Evolutionary conservation across 2,797 vertebrate species (phyloP), one percentile per base, ranked within the genome.

Genomic region (Ibycter americanus): DNA sequence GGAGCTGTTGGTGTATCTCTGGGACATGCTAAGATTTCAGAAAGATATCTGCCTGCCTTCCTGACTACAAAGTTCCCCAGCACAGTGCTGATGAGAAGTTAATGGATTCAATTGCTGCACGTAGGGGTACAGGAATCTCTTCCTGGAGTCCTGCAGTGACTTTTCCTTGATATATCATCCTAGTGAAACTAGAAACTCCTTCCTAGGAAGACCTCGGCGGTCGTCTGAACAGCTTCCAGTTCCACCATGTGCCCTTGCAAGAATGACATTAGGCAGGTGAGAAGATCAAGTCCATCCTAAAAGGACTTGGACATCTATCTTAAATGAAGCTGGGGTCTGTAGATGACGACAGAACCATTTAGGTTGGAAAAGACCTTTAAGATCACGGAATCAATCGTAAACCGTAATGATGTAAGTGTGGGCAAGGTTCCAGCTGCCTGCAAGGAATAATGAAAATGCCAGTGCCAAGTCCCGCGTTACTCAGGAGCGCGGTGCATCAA

Each of bases 391-490:
- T 36, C 47, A 36, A 9, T 29, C 4, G 1, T 62, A 54, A 82
- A 51, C 26, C 6, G 2, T 31, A 49, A 16, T 23, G 44, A 73
- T n/a, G 27, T 58, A 52, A 80, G 49, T 2, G 27, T 66, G 81
- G 88, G 63, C 63, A 89, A 59, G 59, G n/a, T 70, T 91, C 76
- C 74, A 87, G 38, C 51, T 79, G 58, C 70, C 78, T 49, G 18
- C 54, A 54, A 58, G 66, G 54, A 46, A 68, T 27, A 44, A 44
- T 17, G 61, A 67, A 70, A 46, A 49, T 29, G 40, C 40, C 25
- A 6, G 4, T 11, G 61, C 52, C 36, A 44, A 36, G 56, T 34
- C 61, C 79, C 0, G 0, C 7, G 1, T 25, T 23, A 29, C 34
- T 72, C 19, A 4, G 66, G 74, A 65, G 58, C 1, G 17, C 0